These are phyloP conservation scores for Amphilophus citrinellus DNA, from an alignment of 2,113 vertebrate genomes.

Conservation along the genomic window DNA sequence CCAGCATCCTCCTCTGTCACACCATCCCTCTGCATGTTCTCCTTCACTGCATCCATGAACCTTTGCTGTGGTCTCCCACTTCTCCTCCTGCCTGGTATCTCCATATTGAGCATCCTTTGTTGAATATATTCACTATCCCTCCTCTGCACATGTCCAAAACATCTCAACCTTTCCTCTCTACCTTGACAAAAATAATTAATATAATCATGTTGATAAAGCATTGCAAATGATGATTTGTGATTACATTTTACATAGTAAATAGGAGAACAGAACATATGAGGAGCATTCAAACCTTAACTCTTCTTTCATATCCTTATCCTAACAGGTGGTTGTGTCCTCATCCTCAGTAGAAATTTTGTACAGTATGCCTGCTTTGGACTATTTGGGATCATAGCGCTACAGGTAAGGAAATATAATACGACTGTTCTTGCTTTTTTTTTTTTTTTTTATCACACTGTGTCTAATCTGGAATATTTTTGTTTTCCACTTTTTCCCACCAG, in stretches of 20 bases:
- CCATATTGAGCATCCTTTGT: neutral
- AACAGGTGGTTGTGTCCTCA: slow-evolving; percentile 93
- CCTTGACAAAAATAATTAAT: neutral
- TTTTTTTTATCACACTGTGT: neutral
- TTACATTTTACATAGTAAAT: neutral
- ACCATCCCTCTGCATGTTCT: neutral
- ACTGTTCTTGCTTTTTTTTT: too few relatives aligned
- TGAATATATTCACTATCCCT: neutral
- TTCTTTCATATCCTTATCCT: neutral
- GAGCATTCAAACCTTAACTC: neutral
- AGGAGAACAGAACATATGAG: neutral
- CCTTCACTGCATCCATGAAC: neutral
- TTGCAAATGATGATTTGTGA: neutral
- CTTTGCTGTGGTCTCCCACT: neutral
- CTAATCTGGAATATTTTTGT: slow-evolving; percentile 11
- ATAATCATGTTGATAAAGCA: neutral
- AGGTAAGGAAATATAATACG: slow-evolving; percentile 76
- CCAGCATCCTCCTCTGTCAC: neutral
- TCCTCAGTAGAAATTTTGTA: slow-evolving; percentile 98
- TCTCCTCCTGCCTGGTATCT: neutral
- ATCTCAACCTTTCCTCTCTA: neutral
- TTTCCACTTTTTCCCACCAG: slow-evolving; percentile 73
- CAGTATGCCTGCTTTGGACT: slow-evolving; percentile 97
- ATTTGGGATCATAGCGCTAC: slow-evolving; percentile 95
- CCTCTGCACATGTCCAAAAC: neutral